Evolutionary conservation across 2,113 vertebrate species (phyloP), one percentile per base, ranked within the genome.

Genomic region (Pao palembangensis): DNA sequence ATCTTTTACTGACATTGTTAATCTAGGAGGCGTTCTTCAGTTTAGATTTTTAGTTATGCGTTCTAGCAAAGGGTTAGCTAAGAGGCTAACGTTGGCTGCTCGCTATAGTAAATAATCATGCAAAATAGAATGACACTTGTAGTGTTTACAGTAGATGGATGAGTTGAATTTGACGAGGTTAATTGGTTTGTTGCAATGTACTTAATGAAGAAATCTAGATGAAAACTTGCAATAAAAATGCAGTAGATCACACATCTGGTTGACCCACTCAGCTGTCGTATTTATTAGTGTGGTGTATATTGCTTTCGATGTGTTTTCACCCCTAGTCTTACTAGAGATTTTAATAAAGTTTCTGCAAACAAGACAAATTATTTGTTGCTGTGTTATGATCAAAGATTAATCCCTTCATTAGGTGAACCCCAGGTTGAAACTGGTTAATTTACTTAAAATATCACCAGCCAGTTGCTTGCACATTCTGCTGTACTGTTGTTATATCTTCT

Each of bases 11-110:
- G 5, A 47, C 5, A 21, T 16, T 8, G 10, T 18, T 48, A 2
- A 19, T 5, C 2, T 12, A 8, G 50, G 13, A 0, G 0, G 2
- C 28, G 28, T 18, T 57, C 3, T n/a, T 3, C 49, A 52, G 31
- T n/a, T 3, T 44, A 52, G 31, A 12, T 38, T 38, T 38, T 38
- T 11, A 38, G 11, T 11, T 12, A 8, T 10, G 51, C 23, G 51
- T 52, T 55, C 67, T 17, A 48, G 51, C 21, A 60, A 53, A 23
- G 21, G 47, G 50, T 71, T 57, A 64, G 83, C 80, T 62, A 48
- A 21, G 67, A 71, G 1, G 85, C 71, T 82, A 81, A 67, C 34
- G 53, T 14, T 72, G 75, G 64, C 64, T 51, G 13, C 14, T 48
- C 20, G 23, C 19, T 34, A 51, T 68, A 41, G 47, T n/a, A 34